A percentile compares a stretch with the other conserved stretches of the same genome.
phyloP scores from a whole-genome alignment of 2,888 invertebrate genomes.

The Drosophila gaucha region DNA sequence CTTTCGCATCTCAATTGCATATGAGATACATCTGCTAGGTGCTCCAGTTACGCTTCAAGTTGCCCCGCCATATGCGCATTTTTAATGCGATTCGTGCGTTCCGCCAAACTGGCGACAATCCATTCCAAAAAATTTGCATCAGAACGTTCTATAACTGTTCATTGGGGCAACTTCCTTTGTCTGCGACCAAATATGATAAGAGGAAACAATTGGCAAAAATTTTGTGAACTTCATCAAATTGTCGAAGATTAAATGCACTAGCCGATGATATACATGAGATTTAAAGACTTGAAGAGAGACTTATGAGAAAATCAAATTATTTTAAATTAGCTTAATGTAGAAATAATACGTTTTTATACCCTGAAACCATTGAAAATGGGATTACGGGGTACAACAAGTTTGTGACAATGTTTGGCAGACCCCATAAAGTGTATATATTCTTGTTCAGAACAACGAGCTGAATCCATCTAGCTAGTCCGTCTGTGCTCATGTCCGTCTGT shows the following conservation, averaged over 20 bases:
- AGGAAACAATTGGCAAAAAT: constrained; percentile 6
- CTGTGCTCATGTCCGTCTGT: too few relatives aligned
- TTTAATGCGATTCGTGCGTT: constrained; percentile 33
- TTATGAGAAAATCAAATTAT: background rate
- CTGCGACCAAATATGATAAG: constrained; percentile 5
- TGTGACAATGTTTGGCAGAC: too few relatives aligned
- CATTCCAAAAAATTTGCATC: constrained; percentile 51
- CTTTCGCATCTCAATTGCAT: constrained; percentile 39
- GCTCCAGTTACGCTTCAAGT: constrained; percentile 52
- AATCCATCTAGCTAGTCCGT: too few relatives aligned
- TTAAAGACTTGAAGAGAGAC: too few relatives aligned
- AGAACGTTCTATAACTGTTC: constrained; percentile 64
- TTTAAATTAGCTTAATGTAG: background rate
- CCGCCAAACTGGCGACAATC: constrained; percentile 67
- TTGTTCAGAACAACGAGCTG: too few relatives aligned
- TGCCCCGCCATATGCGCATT: constrained; percentile 53
- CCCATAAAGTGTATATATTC: too few relatives aligned
- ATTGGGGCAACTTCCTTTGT: constrained; percentile 60
- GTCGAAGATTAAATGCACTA: constrained; percentile 20
- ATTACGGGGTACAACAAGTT: too few relatives aligned
- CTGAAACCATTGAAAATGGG: too few relatives aligned
- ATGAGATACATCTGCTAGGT: constrained; percentile 60
- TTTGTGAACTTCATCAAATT: background rate
- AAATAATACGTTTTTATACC: too few relatives aligned
- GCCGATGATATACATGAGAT: too few relatives aligned